These are phyloP conservation scores for Oryzias woworae DNA, from an alignment of 2,113 vertebrate species.

Conservation along the genomic window DNA sequence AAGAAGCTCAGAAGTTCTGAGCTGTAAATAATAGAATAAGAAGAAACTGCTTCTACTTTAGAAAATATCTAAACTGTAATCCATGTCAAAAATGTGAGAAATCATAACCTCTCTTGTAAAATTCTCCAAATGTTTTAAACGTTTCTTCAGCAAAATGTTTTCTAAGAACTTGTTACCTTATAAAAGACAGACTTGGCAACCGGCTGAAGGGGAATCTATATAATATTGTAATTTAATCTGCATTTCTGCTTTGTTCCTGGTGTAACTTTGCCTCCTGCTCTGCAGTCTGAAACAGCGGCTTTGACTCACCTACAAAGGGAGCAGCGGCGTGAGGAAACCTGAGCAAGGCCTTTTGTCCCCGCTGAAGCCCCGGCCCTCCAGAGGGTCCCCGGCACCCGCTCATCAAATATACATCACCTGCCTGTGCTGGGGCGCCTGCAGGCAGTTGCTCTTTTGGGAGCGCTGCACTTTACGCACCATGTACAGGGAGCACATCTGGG, in stretches of 20 bases:
- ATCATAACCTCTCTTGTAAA: too few species aligned
- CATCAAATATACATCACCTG: slow-evolving; percentile 79
- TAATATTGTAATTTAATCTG: background rate
- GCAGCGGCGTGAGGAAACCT: slow-evolving; percentile 67
- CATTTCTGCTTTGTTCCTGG: background rate
- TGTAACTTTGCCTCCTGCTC: slow-evolving; percentile 44
- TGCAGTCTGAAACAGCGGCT: slow-evolving; percentile 60
- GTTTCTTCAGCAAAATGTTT: background rate
- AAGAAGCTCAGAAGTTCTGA: too few species aligned
- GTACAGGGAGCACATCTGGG: slow-evolving; percentile 36
- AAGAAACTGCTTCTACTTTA: too few species aligned
- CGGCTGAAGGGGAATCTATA: background rate
- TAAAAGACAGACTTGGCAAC: background rate
- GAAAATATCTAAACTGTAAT: too few species aligned
- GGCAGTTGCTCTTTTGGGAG: slow-evolving; percentile 60
- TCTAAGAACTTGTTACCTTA: background rate
- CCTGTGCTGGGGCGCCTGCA: slow-evolving; percentile 41
- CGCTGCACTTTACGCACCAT: slow-evolving; percentile 7
- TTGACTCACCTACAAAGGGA: slow-evolving; percentile 43
- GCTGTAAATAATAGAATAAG: too few species aligned
- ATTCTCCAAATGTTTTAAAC: too few species aligned
- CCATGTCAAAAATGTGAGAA: too few species aligned
- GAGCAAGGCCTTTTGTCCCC: slow-evolving; percentile 72
- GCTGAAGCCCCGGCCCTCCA: slow-evolving; percentile 42
- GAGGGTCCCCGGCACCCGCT: slow-evolving; percentile 69